A percentile compares a stretch with the other conserved stretches of the same genome.
These are phyloP conservation scores for Solenopsis invicta DNA, from an alignment of 1,140 invertebrate genomes.

Conservation along the genomic window DNA sequence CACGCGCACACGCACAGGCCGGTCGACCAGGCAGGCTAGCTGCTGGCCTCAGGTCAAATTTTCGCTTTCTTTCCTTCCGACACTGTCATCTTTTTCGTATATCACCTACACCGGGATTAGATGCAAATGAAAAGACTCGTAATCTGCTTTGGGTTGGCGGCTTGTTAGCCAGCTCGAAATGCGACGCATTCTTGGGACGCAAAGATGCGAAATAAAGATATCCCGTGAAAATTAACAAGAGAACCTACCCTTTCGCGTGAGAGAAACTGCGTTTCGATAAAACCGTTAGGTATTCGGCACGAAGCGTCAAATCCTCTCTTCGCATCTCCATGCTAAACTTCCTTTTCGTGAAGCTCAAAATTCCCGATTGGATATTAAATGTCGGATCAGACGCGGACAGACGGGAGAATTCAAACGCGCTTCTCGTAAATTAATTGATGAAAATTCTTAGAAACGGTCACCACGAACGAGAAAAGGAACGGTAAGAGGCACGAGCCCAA, in stretches of 20 bases:
- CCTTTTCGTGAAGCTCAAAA: neutral
- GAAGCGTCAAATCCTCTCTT: neutral
- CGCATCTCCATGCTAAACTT: neutral
- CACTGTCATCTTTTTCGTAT: conserved; percentile 37
- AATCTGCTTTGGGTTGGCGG: conserved; percentile 56
- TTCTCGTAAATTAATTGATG: conserved; percentile 67
- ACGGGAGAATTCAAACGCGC: conserved; percentile 43
- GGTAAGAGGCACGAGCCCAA: conserved; percentile 49
- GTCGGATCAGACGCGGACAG: conserved; percentile 7
- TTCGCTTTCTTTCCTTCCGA: conserved; percentile 44
- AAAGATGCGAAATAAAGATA: conserved; percentile 31
- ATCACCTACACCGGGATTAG: conserved; percentile 62
- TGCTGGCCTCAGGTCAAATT: conserved; percentile 48
- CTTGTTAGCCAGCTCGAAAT: conserved; percentile 24
- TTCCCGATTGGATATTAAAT: conserved; percentile 56
- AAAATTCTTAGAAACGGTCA: conserved; percentile 69
- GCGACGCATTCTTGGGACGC: neutral
- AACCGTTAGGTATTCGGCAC: neutral
- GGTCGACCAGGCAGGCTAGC: neutral
- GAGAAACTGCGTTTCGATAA: conserved; percentile 15
- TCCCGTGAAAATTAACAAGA: neutral
- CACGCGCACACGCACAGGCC: neutral
- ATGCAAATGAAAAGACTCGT: conserved; percentile 54
- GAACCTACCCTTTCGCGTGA: neutral
- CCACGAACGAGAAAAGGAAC: conserved; percentile 20